Conservation (phyloP, 2,113 vertebrate genomes). For the Gobio gobio region DNA sequence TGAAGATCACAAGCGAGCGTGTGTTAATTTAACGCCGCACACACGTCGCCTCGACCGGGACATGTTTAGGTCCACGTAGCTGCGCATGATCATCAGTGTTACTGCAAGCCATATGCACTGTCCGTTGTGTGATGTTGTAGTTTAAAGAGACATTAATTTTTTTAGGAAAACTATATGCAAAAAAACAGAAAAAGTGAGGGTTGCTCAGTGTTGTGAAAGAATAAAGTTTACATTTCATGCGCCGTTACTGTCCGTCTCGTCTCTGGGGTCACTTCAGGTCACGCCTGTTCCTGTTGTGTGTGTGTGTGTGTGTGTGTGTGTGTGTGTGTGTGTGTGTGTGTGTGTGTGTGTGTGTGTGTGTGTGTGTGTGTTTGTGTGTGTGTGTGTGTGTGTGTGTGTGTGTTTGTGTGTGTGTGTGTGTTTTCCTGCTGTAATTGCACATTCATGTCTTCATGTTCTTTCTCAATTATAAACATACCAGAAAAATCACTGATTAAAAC, state of each 20-base stretch:
- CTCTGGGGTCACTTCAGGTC: not conserved
- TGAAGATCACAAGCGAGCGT: not conserved
- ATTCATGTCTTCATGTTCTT: not conserved
- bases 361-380: not conserved
- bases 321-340: too few species aligned
- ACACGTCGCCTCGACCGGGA: too few species aligned
- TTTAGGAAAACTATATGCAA: conserved; percentile 69
- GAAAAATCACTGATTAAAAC: not conserved
- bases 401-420: not conserved
- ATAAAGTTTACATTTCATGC: conserved; percentile 70
- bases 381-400: not conserved
- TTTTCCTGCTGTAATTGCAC: not conserved
- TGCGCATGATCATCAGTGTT: conserved; percentile 80
- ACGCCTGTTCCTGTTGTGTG: not conserved
- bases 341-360: too few species aligned
- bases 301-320: not conserved
- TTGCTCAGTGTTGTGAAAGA: conserved; percentile 44
- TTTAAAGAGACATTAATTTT: conserved; percentile 70
- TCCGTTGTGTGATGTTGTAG: conserved; percentile 76
- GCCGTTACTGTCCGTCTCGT: not conserved
- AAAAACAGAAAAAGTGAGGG: conserved; percentile 56
- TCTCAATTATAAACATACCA: not conserved
- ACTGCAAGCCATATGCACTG: conserved; percentile 78
- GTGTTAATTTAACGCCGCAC: not conserved
- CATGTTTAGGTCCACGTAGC: not conserved